These are phyloP conservation scores for Eubucco bourcierii DNA, from an alignment of 2,113 vertebrate genomes.

Conservation along the genomic window DNA sequence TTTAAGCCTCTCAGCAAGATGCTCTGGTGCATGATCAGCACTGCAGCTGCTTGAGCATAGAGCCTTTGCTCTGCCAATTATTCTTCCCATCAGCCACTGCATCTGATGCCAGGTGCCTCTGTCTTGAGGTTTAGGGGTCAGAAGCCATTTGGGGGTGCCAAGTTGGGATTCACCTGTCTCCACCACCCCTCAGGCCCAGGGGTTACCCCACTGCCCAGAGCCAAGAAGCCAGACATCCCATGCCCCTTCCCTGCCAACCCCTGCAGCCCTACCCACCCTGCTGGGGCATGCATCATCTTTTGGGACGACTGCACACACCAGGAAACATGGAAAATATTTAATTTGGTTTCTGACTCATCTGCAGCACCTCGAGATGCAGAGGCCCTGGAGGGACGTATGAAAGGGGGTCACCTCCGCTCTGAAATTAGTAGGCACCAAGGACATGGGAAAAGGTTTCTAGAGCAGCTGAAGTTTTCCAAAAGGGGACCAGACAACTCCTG, in stretches of 20 bases:
- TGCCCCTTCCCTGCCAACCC: rapidly evolving
- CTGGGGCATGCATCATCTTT: neutral
- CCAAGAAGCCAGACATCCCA: neutral
- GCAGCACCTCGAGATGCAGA: rapidly evolving
- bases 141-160: neutral
- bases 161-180: neutral
- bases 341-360: constrained; percentile 15
- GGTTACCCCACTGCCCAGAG: neutral
- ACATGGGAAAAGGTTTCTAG: constrained; percentile 37
- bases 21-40: neutral
- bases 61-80: neutral
- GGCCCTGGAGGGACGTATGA: neutral
- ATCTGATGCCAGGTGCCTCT: neutral
- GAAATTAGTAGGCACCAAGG: constrained; percentile 59
- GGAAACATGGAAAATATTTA: neutral
- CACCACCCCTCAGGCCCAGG: neutral
- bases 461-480: neutral
- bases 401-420: constrained; percentile 51
- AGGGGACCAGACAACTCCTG: neutral
- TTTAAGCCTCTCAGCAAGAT: neutral
- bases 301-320: neutral
- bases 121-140: neutral
- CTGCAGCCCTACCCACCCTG: neutral
- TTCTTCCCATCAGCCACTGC: neutral
- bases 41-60: neutral